phyloP scores from a whole-genome alignment of 2,113 vertebrate species.

The Bagarius yarrelli region DNA sequence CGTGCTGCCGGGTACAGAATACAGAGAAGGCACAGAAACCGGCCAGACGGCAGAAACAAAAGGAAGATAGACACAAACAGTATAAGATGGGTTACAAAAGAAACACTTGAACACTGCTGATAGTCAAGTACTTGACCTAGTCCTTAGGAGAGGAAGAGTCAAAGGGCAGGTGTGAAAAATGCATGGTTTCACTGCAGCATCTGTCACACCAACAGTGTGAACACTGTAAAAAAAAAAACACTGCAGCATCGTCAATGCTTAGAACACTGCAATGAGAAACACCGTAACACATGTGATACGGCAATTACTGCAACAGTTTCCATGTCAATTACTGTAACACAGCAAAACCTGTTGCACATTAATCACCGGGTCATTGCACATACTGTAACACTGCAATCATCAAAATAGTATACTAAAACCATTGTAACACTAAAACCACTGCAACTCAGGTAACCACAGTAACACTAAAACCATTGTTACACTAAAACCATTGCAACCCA shows the following conservation, averaged over 20 bases:
- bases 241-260: no score
- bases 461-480: not conserved
- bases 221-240: no score
- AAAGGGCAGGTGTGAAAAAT: not conserved
- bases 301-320: not conserved
- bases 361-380: no score
- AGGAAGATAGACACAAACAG: not conserved
- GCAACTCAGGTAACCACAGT: not conserved
- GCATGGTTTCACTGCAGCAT: not conserved
- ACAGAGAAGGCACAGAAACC: constrained; percentile 3
- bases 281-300: no score
- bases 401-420: not conserved
- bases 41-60: not conserved
- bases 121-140: constrained; percentile 27
- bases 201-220: no score
- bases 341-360: not conserved
- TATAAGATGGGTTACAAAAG: not conserved
- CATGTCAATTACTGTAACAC: not conserved
- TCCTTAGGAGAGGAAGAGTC: constrained; percentile 1
- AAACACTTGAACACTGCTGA: not conserved
- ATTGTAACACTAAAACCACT: not conserved
- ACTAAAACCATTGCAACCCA: not conserved
- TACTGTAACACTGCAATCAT: not conserved
- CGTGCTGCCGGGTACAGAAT: not conserved
- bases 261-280: no score